phyloP scores from a whole-genome alignment of 2,888 invertebrate species.

The Alentia gelatinosa region DNA sequence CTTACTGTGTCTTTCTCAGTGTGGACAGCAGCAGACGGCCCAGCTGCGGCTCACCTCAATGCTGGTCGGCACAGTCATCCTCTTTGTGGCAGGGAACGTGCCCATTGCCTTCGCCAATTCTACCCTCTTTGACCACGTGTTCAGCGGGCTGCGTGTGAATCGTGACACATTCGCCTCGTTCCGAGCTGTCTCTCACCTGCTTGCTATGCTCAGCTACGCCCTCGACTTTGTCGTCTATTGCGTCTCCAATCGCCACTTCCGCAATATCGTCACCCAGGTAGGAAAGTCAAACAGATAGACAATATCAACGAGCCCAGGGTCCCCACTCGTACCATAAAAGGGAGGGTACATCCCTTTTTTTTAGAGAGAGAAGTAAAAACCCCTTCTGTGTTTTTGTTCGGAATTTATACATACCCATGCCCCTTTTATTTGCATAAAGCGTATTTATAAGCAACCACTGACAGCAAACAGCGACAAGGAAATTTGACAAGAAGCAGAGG shows the following conservation, averaged over 20 bases:
- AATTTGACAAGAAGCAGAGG: too few species aligned
- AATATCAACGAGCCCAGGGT: too few species aligned
- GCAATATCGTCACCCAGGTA: slow-evolving; percentile 10
- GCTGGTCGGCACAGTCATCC: slow-evolving; percentile 57
- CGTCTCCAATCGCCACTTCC: slow-evolving; percentile 52
- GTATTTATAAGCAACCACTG: too few species aligned
- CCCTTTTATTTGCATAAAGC: too few species aligned
- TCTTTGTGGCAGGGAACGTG: slow-evolving; percentile 55
- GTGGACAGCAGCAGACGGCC: slow-evolving; percentile 18
- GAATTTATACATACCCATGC: too few species aligned
- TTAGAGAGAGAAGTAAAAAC: too few species aligned
- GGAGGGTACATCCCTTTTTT: too few species aligned
- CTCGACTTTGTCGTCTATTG: slow-evolving; percentile 58
- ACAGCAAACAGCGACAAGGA: too few species aligned
- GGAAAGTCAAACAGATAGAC: too few species aligned
- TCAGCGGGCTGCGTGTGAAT: not conserved
- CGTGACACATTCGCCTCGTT: not conserved
- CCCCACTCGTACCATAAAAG: too few species aligned
- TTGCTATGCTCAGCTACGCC: slow-evolving; percentile 52
- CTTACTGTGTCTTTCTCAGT: too few species aligned
- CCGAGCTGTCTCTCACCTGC: slow-evolving; percentile 18
- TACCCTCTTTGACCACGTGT: slow-evolving; percentile 42
- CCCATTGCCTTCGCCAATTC: slow-evolving; percentile 56
- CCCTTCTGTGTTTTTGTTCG: too few species aligned
- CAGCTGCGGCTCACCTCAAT: slow-evolving; percentile 51